Conservation (phyloP, 1,140 invertebrate species). For the Matsumurasca onukii region DNA sequence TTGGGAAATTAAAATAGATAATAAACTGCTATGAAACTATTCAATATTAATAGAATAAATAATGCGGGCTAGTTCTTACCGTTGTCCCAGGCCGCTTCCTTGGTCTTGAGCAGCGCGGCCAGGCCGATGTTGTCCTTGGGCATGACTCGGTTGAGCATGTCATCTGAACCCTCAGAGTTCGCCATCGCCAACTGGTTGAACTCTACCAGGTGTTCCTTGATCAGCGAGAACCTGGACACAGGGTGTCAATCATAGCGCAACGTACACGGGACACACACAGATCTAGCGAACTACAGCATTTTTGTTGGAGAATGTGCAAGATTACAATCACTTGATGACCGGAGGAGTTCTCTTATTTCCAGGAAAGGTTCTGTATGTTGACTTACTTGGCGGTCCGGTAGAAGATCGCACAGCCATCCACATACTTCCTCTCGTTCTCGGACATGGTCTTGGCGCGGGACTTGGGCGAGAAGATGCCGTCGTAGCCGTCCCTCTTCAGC, state of each 20-base stretch:
- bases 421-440: conserved; percentile 94
- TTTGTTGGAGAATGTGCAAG: no score
- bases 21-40: no score
- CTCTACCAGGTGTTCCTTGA: conserved; percentile 95
- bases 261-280: no score
- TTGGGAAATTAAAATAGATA: background rate
- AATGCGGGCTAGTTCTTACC: conserved; percentile 56
- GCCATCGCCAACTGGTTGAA: conserved; percentile 99
- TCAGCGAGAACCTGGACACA: conserved; percentile 87
- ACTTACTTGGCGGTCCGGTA: conserved; percentile 91
- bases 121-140: conserved; percentile 99
- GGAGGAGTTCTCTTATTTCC: no score
- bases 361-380: no score
- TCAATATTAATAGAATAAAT: no score
- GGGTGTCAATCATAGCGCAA: no score
- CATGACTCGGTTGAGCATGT: conserved; percentile 99
- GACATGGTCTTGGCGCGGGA: conserved; percentile 98
- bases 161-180: conserved; percentile 95
- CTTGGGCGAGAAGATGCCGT: conserved; percentile 99
- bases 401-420: conserved; percentile 99
- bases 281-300: no score
- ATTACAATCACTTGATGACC: no score
- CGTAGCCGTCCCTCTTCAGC: conserved; percentile 89
- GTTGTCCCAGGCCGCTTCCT: conserved; percentile 90
- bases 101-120: conserved; percentile 91